These are phyloP conservation scores for Solea senegalensis DNA, from an alignment of 2,113 vertebrate species.

Conservation along the genomic window DNA sequence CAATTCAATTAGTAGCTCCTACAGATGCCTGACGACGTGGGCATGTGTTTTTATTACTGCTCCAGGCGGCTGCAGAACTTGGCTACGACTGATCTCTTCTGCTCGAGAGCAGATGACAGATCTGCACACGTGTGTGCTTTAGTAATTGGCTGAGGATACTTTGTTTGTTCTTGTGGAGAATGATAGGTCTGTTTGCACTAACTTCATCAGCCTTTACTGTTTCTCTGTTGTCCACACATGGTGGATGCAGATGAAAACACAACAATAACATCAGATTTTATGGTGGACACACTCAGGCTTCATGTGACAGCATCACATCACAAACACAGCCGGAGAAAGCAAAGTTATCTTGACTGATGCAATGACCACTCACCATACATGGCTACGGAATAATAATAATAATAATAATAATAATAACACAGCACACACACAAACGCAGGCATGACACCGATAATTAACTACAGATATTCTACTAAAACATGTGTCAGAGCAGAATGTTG, in stretches of 20 bases:
- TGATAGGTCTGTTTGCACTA: no score
- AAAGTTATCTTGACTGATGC: neutral
- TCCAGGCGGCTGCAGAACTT: conserved; percentile 13
- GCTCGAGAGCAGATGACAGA: neutral
- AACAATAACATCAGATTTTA: neutral
- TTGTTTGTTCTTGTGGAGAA: no score
- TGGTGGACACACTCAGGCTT: conserved; percentile 1
- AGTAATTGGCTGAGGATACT: no score
- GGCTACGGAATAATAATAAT: conserved; percentile 18
- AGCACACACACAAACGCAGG: no score
- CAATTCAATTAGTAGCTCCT: conserved; percentile 36
- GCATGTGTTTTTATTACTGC: conserved; percentile 28
- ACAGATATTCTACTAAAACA: no score
- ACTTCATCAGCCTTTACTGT: no score
- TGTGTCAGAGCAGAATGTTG: no score
- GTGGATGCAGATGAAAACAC: conserved; percentile 19
- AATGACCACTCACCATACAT: neutral
- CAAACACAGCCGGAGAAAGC: neutral
- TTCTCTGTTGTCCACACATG: neutral
- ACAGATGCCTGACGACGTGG: conserved; percentile 7
- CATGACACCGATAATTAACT: no score
- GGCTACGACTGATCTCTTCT: conserved; percentile 33
- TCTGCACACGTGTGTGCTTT: neutral
- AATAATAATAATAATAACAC: conserved; percentile 40
- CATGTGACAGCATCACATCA: neutral